A percentile compares a stretch with the other conserved stretches of the same genome.
These are phyloP conservation scores for Zootoca vivipara DNA, from an alignment of 2,113 vertebrate species.

Conservation along the genomic window DNA sequence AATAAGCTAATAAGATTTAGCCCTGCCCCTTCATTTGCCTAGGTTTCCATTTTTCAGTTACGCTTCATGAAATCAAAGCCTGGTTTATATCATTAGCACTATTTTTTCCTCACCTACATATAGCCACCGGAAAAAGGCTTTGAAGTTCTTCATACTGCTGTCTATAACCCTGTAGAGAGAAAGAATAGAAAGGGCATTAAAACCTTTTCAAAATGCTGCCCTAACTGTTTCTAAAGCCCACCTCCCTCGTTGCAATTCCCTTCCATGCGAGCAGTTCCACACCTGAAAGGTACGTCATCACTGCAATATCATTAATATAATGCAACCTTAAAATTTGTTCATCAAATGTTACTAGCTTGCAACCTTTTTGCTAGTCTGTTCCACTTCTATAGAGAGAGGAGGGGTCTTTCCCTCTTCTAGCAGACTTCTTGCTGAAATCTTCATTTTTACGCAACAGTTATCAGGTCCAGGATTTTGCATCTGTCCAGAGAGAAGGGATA, in stretches of 20 bases:
- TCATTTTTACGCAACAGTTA: too few relatives aligned
- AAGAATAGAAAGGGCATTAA: slow-evolving; percentile 24
- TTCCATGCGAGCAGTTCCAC: too few relatives aligned
- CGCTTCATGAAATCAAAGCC: neutral
- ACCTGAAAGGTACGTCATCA: neutral
- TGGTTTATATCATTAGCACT: neutral
- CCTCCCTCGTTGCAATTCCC: neutral
- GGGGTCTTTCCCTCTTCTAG: too few relatives aligned
- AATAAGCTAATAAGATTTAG: too few relatives aligned
- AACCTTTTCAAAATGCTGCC: slow-evolving; percentile 11
- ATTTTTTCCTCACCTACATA: slow-evolving; percentile 90
- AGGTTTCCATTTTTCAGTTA: neutral
- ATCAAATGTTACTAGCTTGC: too few relatives aligned
- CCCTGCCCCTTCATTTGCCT: neutral
- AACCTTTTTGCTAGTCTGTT: too few relatives aligned
- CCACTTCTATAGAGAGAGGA: too few relatives aligned
- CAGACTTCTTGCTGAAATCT: too few relatives aligned
- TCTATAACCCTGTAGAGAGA: slow-evolving; percentile 90
- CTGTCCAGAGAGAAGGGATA: too few relatives aligned
- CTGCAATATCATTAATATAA: too few relatives aligned
- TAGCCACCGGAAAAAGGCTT: slow-evolving; percentile 97
- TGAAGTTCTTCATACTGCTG: slow-evolving; percentile 99
- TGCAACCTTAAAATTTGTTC: too few relatives aligned
- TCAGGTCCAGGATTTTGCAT: too few relatives aligned
- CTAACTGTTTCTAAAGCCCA: neutral